Evolutionary conservation across 2,113 vertebrate genomes (phyloP), one percentile per base, ranked within the genome.

Genomic region (Ia io): DNA sequence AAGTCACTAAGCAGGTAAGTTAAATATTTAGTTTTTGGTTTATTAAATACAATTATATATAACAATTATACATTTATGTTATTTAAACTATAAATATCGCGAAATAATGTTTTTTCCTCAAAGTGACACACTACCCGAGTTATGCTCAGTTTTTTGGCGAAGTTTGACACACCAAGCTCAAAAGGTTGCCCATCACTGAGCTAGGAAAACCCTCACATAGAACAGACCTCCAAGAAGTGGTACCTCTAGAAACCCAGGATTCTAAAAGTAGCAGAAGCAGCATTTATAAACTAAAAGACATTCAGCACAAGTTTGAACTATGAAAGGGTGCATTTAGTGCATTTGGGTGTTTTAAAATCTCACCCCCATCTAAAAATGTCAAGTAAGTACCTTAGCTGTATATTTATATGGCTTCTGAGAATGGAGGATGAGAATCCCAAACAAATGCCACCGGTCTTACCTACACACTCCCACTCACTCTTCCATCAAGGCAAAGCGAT

Each of bases 351-450:
- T 92, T 90, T 90, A 6, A 90, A 77, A 79, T 63, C 11, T 91
- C 56, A 63, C 70, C 11, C 7, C 23, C 16, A 80, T 94, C n/a
- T 42, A 51, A 86, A 78, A 47, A 82, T 71, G 32, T 37, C 59
- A 74, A 74, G 9, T 73, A 30, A 69, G 8, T 82, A 37, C 7
- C 28, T 32, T 20, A 44, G 3, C 13, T 51, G 17, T 44, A 59
- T 18, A 44, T 44, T 16, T 10, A 51, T 25, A 9, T 3, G 59
- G 49, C 74, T 80, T 90, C 42, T 86, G 51, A 69, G 63, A 96
- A 82, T 84, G 37, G 86, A 82, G 88, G 65, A 93, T 77, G 71
- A 88, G 42, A 82, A 51, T 70, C 83, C 74, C 88, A 92, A 96
- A 47, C 25, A 91, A 82, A 84, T 59, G 6, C 22, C 49, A 5